Base-by-base conservation (phyloP, 2,888 invertebrate genomes). In the Caenorhabditis sp. region DNA sequence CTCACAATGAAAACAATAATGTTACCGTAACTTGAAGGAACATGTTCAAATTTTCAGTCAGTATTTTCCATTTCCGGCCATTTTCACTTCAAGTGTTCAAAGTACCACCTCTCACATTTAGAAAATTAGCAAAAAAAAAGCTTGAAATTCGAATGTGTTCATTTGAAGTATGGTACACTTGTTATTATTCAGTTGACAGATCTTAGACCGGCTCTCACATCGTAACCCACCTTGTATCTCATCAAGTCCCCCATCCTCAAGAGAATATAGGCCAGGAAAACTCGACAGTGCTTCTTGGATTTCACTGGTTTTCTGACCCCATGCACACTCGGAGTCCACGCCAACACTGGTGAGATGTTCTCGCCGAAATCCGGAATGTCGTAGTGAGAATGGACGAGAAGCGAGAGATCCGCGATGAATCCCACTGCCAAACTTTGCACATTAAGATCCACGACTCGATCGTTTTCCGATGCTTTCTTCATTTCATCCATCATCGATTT, bases 141-240 rank as follows among this genome's bases (percentile, higher is more conserved):
- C n/a, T n/a, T n/a, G n/a, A n/a, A n/a, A n/a, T n/a, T n/a, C n/a
- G n/a, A n/a, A n/a, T n/a, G n/a, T n/a, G n/a, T n/a, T n/a, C n/a
- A n/a, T n/a, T n/a, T n/a, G n/a, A n/a, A n/a, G n/a, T n/a, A n/a
- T n/a, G n/a, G n/a, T n/a, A n/a, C n/a, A n/a, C n/a, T n/a, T n/a
- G n/a, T n/a, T n/a, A n/a, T n/a, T n/a, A n/a, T n/a, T n/a, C n/a
- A n/a, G n/a, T n/a, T n/a, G n/a, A n/a, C n/a, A n/a, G n/a, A n/a
- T n/a, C n/a, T n/a, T n/a, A n/a, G n/a, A n/a, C n/a, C n/a, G n/a
- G n/a, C n/a, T n/a, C n/a, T n/a, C n/a, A n/a, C n/a, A n/a, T n/a
- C n/a, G n/a, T n/a, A n/a, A n/a, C n/a, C n/a, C n/a, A 85, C 87
- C 80, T 86, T 88, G 56, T 88, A 88, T 80, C 88, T 76, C 66